Evolutionary conservation across 2,113 vertebrate species (phyloP).

Genomic region (Cephalopholis sonnerati): DNA sequence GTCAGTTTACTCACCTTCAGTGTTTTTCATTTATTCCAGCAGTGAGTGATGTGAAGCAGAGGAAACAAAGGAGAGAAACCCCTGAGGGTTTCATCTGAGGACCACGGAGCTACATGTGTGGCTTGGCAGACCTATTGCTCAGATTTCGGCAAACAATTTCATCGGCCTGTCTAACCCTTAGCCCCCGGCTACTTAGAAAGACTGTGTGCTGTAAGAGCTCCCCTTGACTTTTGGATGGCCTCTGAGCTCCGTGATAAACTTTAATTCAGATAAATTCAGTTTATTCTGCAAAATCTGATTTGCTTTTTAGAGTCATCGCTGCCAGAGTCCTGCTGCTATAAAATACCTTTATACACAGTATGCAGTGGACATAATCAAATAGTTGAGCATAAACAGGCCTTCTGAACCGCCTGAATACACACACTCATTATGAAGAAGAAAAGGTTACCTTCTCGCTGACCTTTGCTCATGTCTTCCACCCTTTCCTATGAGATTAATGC

Average conservation of each 20-base stretch:
- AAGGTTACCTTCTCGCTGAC: constrained; percentile 29
- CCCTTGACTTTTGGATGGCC: constrained; percentile 30
- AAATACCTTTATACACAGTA: background rate
- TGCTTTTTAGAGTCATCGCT: constrained; percentile 26
- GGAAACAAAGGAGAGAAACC: constrained; percentile 19
- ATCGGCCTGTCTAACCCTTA: constrained; percentile 29
- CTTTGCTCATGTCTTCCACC: background rate
- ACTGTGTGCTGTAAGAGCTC: constrained; percentile 9
- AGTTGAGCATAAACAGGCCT: background rate
- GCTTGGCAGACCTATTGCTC: constrained; percentile 39
- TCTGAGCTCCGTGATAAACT: constrained; percentile 28
- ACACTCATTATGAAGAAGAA: constrained; percentile 9
- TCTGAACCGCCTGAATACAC: constrained; percentile 1
- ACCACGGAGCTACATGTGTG: constrained; percentile 32
- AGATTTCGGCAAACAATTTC: constrained; percentile 36
- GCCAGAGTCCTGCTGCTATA: background rate
- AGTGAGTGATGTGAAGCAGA: constrained; percentile 14
- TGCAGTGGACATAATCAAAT: background rate
- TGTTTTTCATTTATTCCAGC: constrained; percentile 16
- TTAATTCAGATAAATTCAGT: constrained; percentile 34
- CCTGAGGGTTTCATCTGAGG: constrained; percentile 21
- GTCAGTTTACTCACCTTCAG: background rate
- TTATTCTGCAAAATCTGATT: constrained; percentile 8
- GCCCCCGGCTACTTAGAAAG: constrained; percentile 20
- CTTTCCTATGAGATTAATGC: constrained; percentile 10